Evolutionary conservation across 1,140 invertebrate genomes (phyloP).

Genomic region (Lamellibrachia luymesi): DNA sequence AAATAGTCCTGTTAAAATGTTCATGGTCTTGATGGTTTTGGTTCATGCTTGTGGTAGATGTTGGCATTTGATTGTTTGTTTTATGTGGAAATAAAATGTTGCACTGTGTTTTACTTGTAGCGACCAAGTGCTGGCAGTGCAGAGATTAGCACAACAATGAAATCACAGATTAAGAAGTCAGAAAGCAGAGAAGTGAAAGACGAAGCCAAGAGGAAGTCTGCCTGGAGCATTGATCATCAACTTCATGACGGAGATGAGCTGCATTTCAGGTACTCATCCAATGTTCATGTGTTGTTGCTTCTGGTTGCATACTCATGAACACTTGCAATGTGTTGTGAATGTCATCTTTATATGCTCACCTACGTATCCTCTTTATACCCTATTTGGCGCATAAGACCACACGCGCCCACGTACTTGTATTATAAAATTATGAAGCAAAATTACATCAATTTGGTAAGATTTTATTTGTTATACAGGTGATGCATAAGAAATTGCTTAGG

Average conservation of each 20-base stretch:
- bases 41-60: too few species aligned
- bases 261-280: neutral
- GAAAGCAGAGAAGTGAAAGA: neutral
- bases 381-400: too few species aligned
- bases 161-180: neutral
- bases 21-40: too few species aligned
- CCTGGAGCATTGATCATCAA: neutral
- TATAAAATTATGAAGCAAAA: too few species aligned
- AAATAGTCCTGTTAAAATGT: too few species aligned
- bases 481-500: too few species aligned
- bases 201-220: neutral
- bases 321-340: neutral
- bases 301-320: neutral
- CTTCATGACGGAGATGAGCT: neutral
- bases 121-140: neutral
- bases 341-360: neutral
- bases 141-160: neutral
- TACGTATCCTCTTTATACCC: too few species aligned
- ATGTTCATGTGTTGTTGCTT: neutral
- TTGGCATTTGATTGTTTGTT: too few species aligned
- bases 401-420: too few species aligned
- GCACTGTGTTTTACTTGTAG: neutral
- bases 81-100: too few species aligned
- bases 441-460: too few species aligned
- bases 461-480: too few species aligned